These are phyloP conservation scores for Elanus axillaris DNA, from an alignment of 2,113 vertebrate genomes.

Conservation along the genomic window DNA sequence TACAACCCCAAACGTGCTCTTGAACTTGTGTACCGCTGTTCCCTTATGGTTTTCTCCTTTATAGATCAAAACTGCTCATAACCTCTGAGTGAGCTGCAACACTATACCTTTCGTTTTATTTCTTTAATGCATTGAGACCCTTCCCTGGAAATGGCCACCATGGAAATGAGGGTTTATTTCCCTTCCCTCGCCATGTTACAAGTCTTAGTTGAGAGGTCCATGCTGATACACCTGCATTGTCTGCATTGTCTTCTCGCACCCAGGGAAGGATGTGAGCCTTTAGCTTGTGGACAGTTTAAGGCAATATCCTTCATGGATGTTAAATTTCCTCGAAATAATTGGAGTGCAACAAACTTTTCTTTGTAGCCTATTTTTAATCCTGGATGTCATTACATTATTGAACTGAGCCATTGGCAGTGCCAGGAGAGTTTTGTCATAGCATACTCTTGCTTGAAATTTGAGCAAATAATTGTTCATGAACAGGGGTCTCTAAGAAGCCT, in stretches of 20 bases:
- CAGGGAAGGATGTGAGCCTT: background rate
- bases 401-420: constrained; percentile 50
- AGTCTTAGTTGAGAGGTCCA: background rate
- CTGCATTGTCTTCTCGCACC: background rate
- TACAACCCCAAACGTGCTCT: background rate
- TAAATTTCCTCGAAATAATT: background rate
- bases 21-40: background rate
- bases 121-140: background rate
- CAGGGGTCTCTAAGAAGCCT: constrained; percentile 56
- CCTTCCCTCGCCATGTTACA: background rate
- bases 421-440: constrained; percentile 59
- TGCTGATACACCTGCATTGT: background rate
- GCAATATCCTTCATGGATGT: background rate
- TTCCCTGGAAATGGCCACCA: background rate
- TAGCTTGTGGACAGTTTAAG: background rate
- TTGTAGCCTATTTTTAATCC: constrained; percentile 54
- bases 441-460: constrained; percentile 63
- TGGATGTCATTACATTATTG: constrained; percentile 59
- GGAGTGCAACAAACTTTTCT: constrained; percentile 12
- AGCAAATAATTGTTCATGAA: constrained; percentile 66
- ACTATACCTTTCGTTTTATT: background rate
- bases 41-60: background rate
- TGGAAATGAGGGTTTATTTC: background rate
- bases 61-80: background rate
- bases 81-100: background rate